These are phyloP conservation scores for Parelbella ahira DNA, from an alignment of 2,888 invertebrate genomes.

Conservation along the genomic window DNA sequence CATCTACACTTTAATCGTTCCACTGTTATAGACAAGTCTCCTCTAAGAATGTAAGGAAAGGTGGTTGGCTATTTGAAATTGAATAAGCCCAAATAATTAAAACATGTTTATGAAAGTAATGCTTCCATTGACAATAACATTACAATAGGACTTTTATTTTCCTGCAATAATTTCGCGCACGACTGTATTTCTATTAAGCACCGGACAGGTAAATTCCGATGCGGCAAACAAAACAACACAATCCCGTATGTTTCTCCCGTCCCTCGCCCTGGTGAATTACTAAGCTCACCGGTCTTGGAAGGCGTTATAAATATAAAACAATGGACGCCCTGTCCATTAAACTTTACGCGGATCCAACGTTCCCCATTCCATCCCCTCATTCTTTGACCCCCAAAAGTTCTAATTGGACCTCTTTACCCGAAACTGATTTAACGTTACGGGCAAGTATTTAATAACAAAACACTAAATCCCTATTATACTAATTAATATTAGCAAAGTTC, in stretches of 20 bases:
- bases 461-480: slow-evolving; percentile 21
- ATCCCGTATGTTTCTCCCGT: slow-evolving; percentile 17
- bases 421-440: slow-evolving; percentile 5
- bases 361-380: too few species aligned
- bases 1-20: too few species aligned
- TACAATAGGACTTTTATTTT: too few species aligned
- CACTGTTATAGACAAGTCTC: too few species aligned
- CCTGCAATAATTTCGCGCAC: too few species aligned
- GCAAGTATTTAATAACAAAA: slow-evolving; percentile 12
- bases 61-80: too few species aligned
- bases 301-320: slow-evolving; percentile 59
- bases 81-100: too few species aligned
- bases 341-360: slow-evolving; percentile 47
- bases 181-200: slow-evolving; percentile 14
- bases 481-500: slow-evolving; percentile 22
- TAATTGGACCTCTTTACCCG: slow-evolving; percentile 27
- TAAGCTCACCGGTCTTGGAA: slow-evolving; percentile 46
- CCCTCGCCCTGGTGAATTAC: slow-evolving; percentile 44
- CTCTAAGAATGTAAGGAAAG: too few species aligned
- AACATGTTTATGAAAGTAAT: too few species aligned
- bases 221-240: slow-evolving; percentile 15
- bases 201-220: slow-evolving; percentile 25
- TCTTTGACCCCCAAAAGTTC: too few species aligned
- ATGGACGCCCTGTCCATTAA: slow-evolving; percentile 49
- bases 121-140: too few species aligned